Evolutionary conservation across 92 coral and sea anemone species (phyloP).

Genomic region (Anthopleura xanthogrammica): DNA sequence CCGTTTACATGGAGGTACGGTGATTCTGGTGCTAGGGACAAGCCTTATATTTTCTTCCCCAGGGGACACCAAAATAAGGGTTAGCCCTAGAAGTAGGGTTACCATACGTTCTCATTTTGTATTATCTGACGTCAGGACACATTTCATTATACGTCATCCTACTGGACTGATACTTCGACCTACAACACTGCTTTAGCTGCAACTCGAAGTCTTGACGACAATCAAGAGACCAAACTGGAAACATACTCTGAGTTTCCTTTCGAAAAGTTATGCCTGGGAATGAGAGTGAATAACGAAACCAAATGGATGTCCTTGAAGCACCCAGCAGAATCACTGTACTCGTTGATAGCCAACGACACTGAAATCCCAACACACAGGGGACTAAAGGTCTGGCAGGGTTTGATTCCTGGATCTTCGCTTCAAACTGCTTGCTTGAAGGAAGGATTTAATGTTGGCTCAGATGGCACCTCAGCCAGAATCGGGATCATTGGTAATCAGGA

Average conservation of each 20-base stretch:
- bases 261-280: conserved; percentile 37
- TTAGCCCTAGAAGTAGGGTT: no score
- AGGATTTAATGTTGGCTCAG: conserved; percentile 16
- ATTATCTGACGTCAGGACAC: not conserved
- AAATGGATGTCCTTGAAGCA: conserved; percentile 18
- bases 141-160: not conserved
- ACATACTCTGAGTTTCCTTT: conserved; percentile 43
- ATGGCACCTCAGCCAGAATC: conserved; percentile 19
- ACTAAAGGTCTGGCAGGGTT: conserved; percentile 19
- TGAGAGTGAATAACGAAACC: not conserved
- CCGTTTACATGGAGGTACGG: no score
- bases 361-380: conserved; percentile 13
- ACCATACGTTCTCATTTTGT: no score
- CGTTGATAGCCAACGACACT: conserved; percentile 21
- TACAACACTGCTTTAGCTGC: conserved; percentile 8
- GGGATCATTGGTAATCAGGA: conserved; percentile 24
- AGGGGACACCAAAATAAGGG: no score
- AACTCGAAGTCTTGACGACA: conserved; percentile 14
- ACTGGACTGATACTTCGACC: conserved; percentile 19
- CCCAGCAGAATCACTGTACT: conserved; percentile 32
- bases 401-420: conserved; percentile 29
- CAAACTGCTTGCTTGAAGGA: conserved; percentile 17
- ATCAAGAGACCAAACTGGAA: conserved; percentile 30
- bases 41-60: no score
- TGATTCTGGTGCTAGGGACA: no score